Base-by-base conservation (phyloP, 2,113 vertebrate genomes). In the Ondatra zibethicus region DNA sequence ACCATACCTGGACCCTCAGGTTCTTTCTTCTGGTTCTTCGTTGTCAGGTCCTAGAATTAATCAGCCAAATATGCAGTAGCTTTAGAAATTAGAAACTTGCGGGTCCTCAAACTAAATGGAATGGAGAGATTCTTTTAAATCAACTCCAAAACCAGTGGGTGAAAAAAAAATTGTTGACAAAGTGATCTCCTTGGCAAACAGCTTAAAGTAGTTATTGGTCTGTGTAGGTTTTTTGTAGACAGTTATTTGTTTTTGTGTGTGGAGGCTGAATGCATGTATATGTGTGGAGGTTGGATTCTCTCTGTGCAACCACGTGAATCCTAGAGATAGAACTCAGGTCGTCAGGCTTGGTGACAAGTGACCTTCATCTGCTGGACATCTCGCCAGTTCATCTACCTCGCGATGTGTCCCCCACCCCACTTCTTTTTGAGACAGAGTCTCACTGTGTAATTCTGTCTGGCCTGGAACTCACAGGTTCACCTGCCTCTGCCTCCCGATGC, bases 41-140 rank as follows among this genome's bases (percentile, higher is more conserved):
- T 92, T 78, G 75, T 97, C 93, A 97, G 78, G 84, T 93, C 84
- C 73, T 94, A 84, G 65, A 81, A 91, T 93, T 95, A 93, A 98
- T 95, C 68, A 84, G 95, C n/a, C 93, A 97, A 95, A 95, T 92
- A 90, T 95, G 21, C 70, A 97, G 25, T 81, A 82, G 91, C 88
- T 96, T 94, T 97, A 91, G 45, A 96, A 96, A 91, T 95, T 88
- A 96, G 68, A 96, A 93, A 93, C 89, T 96, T 81, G 3, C 50
- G 93, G 77, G 27, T 95, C 13, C 42, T 58, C 89, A 96, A 91
- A 92, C 73, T 66, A 96, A 96, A 93, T 92, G 82, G n/a, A 94
- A 91, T 29, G 23, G 73, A 89, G 55, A 94, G 23, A 17, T 36
- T 92, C 86, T 94, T 96, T 89, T 92, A 58, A 39, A 39, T 88